Evolutionary conservation across 2,797 vertebrate species (phyloP).

Genomic region (Xenentodon cancila): DNA sequence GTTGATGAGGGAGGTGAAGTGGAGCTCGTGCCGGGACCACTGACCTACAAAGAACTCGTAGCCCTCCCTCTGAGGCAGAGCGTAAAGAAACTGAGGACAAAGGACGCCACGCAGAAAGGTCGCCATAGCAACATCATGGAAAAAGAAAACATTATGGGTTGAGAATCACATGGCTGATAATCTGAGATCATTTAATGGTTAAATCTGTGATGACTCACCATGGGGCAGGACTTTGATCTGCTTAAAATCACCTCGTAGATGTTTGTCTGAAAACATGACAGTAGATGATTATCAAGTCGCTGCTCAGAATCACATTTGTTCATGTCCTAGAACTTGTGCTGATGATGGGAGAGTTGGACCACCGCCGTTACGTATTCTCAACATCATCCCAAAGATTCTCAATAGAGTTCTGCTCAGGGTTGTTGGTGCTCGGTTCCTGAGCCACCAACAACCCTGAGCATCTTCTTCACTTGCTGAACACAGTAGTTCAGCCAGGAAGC

Average conservation of each 20-base stretch:
- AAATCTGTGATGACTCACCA: conserved; percentile 69
- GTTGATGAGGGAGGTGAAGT: conserved; percentile 96
- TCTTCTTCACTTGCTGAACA: too few species aligned
- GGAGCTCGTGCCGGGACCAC: conserved; percentile 91
- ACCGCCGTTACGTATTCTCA: too few species aligned
- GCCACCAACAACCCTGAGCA: too few species aligned
- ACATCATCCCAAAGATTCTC: too few species aligned
- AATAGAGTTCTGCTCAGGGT: too few species aligned
- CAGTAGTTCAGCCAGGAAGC: too few species aligned
- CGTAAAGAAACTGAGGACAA: conserved; percentile 89
- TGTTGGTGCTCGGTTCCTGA: too few species aligned
- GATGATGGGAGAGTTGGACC: too few species aligned
- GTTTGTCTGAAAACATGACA: conserved; percentile 79
- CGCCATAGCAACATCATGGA: background rate
- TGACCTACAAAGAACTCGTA: conserved; percentile 97
- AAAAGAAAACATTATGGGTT: background rate
- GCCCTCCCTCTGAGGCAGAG: conserved; percentile 91
- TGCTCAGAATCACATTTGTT: too few species aligned
- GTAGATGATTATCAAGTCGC: background rate
- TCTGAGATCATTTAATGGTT: too few species aligned
- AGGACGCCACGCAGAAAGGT: background rate
- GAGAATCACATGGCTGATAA: too few species aligned
- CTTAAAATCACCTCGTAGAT: conserved; percentile 87
- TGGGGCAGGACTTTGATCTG: conserved; percentile 86
- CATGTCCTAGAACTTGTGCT: too few species aligned